Evolutionary conservation across 2,888 invertebrate species (phyloP), one percentile per base, ranked within the genome.

Genomic region (Lysandra bellargus): DNA sequence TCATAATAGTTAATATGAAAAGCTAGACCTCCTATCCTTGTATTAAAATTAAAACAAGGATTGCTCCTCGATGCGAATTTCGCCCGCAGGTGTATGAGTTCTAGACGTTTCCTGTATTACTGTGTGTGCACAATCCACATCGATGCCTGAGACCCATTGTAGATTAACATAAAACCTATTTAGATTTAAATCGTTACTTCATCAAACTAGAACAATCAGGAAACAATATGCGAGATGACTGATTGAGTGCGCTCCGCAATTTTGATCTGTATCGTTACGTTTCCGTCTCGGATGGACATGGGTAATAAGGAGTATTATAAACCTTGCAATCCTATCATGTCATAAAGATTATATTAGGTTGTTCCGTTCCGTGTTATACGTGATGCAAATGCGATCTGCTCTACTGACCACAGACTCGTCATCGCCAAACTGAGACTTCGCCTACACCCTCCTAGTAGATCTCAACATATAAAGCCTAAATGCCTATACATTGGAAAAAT

Each of bases 51-150:
- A 86, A 86, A 86, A 89, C 88, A 88, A 87, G 88, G 88, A 92
- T 91, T 92, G 91, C 90, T 91, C 90, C 88, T 89, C 91, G 88
- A 89, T 89, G 88, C 89, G 90, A 88, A 88, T 89, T 88, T 84
- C 85, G 92, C 94, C 93, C 88, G 87, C 85, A 91, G 93, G 90
- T 89, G 87, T 88, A 89, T 91, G 89, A 88, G 84, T 88, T 88
- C 88, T 87, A 85, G 90, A 91, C 91, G 86, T 93, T 93, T 94
- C 93, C 93, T 93, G 92, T 91, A 92, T 92, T 90, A 89, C 88
- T 87, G 89, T 89, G 87, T 90, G 88, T 87, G 85, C 86, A 85
- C 57, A 57, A 57, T 17, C 57, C 17, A 57, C 87, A 87, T 87
- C 88, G 85, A 88, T 49, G 49, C 33, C 23, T 30, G 12, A 6